Percentiles rank a stretch among this genome's conserved stretches.
Evolutionary conservation across 2,888 invertebrate genomes (phyloP).

Genomic region (Schizaphis graminum): DNA sequence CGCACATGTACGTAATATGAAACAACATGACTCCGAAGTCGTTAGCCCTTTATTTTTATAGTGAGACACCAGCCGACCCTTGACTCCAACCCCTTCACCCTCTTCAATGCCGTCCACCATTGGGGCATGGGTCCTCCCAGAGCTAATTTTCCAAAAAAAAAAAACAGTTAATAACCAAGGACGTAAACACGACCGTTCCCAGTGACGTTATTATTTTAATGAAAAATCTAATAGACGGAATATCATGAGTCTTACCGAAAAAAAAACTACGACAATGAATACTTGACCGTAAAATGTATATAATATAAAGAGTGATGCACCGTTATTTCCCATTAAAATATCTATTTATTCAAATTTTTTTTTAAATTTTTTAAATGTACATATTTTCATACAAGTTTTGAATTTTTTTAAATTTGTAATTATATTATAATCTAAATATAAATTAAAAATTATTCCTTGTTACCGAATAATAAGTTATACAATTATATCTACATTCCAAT

Average conservation of each 20-base stretch:
- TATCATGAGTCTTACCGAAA: background rate
- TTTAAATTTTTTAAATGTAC: background rate
- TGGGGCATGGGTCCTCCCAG: background rate
- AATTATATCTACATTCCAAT: background rate
- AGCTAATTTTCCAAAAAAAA: slow-evolving; percentile 11
- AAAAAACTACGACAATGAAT: background rate
- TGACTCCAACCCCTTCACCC: background rate
- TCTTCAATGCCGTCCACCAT: background rate
- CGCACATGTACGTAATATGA: background rate
- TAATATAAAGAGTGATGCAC: background rate
- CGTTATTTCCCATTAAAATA: background rate
- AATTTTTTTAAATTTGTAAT: background rate
- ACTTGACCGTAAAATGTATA: background rate
- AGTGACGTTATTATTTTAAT: slow-evolving; percentile 29
- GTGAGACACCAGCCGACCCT: background rate
- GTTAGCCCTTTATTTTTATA: slow-evolving; percentile 40
- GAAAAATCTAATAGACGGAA: slow-evolving; percentile 25
- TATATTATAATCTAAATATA: background rate
- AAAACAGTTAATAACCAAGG: slow-evolving; percentile 26
- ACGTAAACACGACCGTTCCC: slow-evolving; percentile 24
- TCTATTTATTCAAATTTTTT: background rate
- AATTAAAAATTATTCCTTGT: background rate
- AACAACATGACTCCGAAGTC: background rate
- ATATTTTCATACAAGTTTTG: background rate
- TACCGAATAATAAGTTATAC: background rate